Percentiles rank a stretch among this genome's conserved stretches.
Conservation (phyloP, 2,888 invertebrate genomes). For the Clusia tigrina region DNA sequence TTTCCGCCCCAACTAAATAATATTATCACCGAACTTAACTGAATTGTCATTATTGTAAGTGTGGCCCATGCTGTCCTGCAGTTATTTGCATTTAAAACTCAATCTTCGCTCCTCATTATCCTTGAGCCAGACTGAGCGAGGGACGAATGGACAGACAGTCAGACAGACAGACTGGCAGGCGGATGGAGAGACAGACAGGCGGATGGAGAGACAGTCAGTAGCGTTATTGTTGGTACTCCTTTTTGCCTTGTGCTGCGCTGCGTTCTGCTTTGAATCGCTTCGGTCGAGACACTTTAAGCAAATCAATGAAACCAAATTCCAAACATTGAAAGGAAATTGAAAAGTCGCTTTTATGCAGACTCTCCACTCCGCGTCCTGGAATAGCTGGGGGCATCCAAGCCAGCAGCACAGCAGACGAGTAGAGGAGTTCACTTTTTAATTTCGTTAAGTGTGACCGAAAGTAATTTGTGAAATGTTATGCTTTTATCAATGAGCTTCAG, state of each 20-base stretch:
- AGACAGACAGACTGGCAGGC: background rate
- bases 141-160: background rate
- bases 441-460: conserved; percentile 2
- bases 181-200: conserved; percentile 6
- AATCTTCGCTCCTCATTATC: conserved; percentile 53
- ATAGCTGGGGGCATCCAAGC: no score
- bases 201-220: no score
- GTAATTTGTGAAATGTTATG: conserved; percentile 7
- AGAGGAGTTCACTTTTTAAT: background rate
- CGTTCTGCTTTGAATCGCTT: background rate
- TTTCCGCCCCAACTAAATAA: background rate
- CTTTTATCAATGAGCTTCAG: no score
- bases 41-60: conserved; percentile 26
- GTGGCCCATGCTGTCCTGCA: conserved; percentile 45
- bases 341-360: background rate
- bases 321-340: no score
- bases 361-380: background rate
- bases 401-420: no score
- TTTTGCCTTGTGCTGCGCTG: background rate
- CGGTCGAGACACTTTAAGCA: background rate
- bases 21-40: no score
- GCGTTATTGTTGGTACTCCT: no score
- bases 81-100: conserved; percentile 57
- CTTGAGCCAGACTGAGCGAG: background rate
- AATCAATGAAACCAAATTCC: background rate